Base-by-base conservation (phyloP, 2,888 invertebrate species). In the Electrophaes corylata region DNA sequence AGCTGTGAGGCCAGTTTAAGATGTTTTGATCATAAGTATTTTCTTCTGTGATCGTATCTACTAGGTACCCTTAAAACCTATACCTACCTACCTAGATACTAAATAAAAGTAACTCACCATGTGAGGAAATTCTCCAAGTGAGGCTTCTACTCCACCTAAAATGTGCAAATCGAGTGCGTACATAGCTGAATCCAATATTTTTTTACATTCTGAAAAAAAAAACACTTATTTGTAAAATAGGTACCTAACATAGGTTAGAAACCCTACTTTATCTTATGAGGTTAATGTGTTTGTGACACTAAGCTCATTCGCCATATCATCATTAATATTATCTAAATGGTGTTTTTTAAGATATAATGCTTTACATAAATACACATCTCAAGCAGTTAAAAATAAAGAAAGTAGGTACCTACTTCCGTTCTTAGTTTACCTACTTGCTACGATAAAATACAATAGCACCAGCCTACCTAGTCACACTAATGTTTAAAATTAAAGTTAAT, bases 51-150 rank as follows among this genome's bases (percentile, higher is more conserved):
- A 23, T 23, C 3, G n/a, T n/a, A 31, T 2, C 4, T 31, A 31
- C 4, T n/a, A 4, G 11, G 4, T 31, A 4, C 26, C 6, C 26
- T 10, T 1, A 26, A 10, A 16, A 3, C 1, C 20, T 6, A 4
- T 19, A n/a, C 4, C 29, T 18, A 45, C 26, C 41, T n/a, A 23
- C 0, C 18, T n/a, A n/a, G 23, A 23, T 23, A 23, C 23, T n/a
- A n/a, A 23, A 4, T 23, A 23, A n/a, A 44, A 10, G 0, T 12
- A 4, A 46, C 57, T 75, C 79, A 89, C 90, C 90, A 88, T 88
- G 58, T 88, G 85, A 29, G 88, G 90, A 64, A 89, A 91, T 77
- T 91, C 91, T 58, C 90, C 90, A 4, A 73, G 56, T 10, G 81
- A 65, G 0, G 85, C 87, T 16, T 58, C 54, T 60, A 80, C 84